These are phyloP conservation scores for Apostichopus japonicus DNA, from an alignment of 35 echinoderm and acorn worm species.

Conservation along the genomic window DNA sequence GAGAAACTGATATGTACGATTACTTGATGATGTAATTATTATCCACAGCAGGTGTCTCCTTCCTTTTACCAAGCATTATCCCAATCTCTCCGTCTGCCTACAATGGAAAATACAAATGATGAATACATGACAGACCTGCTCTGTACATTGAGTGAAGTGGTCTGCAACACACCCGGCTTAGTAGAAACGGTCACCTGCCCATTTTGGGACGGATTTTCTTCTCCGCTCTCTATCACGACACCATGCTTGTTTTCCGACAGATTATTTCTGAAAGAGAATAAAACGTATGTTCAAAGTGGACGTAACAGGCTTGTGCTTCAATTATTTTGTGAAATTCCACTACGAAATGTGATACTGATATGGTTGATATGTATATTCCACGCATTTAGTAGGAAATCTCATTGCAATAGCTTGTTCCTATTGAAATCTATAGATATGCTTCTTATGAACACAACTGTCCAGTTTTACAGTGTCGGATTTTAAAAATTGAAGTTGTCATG, in stretches of 20 bases:
- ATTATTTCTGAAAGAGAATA: background rate
- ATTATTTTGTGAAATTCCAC: too few species aligned
- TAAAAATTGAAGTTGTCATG: too few species aligned
- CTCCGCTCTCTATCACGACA: background rate
- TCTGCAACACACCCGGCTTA: background rate
- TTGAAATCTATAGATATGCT: background rate
- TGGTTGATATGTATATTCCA: background rate
- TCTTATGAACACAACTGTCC: background rate
- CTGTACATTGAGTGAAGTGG: background rate
- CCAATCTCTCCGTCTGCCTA: background rate
- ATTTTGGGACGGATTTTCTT: background rate
- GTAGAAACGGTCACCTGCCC: background rate
- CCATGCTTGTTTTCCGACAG: constrained; percentile 7
- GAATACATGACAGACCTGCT: background rate
- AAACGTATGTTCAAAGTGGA: background rate
- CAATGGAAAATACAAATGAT: background rate
- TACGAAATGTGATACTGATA: too few species aligned
- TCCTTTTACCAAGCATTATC: background rate
- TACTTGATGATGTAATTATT: background rate
- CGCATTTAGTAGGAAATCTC: background rate
- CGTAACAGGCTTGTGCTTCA: background rate
- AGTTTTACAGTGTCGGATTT: too few species aligned
- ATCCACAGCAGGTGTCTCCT: background rate
- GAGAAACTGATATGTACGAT: background rate
- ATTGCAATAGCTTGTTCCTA: background rate